Evolutionary conservation across 2,888 invertebrate species (phyloP).

Genomic region (Catocala fraxini): DNA sequence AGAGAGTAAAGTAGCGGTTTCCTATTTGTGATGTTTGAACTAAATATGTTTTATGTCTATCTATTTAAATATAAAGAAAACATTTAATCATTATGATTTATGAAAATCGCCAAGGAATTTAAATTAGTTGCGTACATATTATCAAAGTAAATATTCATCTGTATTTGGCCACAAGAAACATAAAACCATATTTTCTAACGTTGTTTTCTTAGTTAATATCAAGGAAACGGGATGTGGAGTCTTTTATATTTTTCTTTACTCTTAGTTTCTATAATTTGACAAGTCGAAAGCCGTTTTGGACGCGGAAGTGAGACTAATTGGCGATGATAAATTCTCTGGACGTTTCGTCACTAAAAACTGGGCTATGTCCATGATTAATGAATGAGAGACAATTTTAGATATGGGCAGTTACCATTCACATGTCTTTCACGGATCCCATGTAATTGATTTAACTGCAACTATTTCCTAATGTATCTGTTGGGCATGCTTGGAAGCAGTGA

Average conservation of each 20-base stretch:
- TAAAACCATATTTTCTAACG: constrained; percentile 22
- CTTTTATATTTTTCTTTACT: constrained; percentile 49
- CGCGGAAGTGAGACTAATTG: constrained; percentile 78
- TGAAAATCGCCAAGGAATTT: constrained; percentile 27
- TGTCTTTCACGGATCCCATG: constrained; percentile 24
- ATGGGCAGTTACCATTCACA: constrained; percentile 32
- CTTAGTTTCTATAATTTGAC: constrained; percentile 61
- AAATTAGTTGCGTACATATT: constrained; percentile 38
- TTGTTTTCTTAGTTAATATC: constrained; percentile 51
- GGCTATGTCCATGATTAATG: constrained; percentile 45
- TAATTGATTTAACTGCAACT: constrained; percentile 35
- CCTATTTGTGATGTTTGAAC: not conserved
- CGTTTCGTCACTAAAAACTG: constrained; percentile 57
- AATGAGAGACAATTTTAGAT: constrained; percentile 29
- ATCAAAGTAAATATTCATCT: constrained; percentile 34
- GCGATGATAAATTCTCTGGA: constrained; percentile 71
- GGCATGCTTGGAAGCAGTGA: constrained; percentile 17
- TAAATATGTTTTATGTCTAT: not conserved
- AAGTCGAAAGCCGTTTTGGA: constrained; percentile 59
- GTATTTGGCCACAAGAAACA: constrained; percentile 34
- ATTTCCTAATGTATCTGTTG: constrained; percentile 20
- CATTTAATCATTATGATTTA: constrained; percentile 36
- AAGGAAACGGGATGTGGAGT: constrained; percentile 51
- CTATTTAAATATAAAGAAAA: not conserved
- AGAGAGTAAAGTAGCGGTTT: too few relatives aligned